Evolutionary conservation across 2,888 invertebrate genomes (phyloP), one percentile per base, ranked within the genome.

Genomic region (Ectemnius lituratus): DNA sequence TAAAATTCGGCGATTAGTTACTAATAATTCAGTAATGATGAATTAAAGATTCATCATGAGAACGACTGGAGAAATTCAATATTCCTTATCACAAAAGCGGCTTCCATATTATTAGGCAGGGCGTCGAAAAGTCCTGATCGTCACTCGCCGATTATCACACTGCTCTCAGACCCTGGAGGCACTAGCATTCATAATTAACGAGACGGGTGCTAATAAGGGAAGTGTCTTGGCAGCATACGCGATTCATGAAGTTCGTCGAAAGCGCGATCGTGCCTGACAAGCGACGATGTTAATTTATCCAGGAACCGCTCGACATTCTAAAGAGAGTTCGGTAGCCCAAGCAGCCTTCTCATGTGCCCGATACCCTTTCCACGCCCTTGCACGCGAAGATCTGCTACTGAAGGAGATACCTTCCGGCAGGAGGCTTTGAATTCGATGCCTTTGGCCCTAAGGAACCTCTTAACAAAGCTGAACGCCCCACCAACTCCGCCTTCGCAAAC

Each of bases 271-370:
- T 68, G 62, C 68, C 45, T 46, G 65, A 62, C 59, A 67, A 64
- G 67, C 46, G 58, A 64, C 62, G 45, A 58, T 58, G 71, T 75
- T 71, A 71, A 75, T 75, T 71, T 68, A 47, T 20, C 16, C 65
- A 37, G 37, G 11, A 37, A 11, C 37, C 8, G 37, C 37, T 37
- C 37, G 37, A 11, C 58, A 6, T 58, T 70, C 27, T 23, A 46
- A 28, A 65, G 58, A 46, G n/a, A 52, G 52, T 47, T 59, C 18
- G 13, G 28, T n/a, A 13, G 23, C 5, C 8, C 4, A 14, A 16
- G 18, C 14, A 13, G n/a, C 3, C 28, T 52, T 66, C 11, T 11
- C 58, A 47, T 18, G 60, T 45, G 58, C 56, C 37, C 4, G 23
- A 1, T 37, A 8, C 37, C 37, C 11, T 6, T 37, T 11, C 37